These are phyloP conservation scores for Euplexia lucipara DNA, from an alignment of 2,888 invertebrate species.

Conservation along the genomic window DNA sequence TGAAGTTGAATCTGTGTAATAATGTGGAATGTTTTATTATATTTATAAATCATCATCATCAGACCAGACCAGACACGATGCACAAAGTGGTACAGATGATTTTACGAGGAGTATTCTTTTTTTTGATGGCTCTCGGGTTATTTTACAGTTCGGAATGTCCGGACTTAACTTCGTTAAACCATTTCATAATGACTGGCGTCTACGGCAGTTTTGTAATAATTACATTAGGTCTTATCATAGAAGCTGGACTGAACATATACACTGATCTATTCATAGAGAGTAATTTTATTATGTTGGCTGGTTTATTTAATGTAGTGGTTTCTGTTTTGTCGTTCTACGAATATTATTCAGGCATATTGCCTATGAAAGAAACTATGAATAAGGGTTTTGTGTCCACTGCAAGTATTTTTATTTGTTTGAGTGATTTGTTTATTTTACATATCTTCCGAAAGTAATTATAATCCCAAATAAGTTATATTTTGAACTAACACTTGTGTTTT, in stretches of 20 bases:
- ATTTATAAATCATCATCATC: too few relatives aligned
- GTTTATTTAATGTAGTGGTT: constrained; percentile 66
- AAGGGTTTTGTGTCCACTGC: constrained; percentile 71
- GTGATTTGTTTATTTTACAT: constrained; percentile 68
- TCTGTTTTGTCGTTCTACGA: constrained; percentile 67
- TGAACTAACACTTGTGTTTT: constrained; percentile 15
- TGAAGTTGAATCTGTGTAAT: not conserved
- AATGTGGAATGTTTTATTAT: too few relatives aligned
- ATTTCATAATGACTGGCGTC: constrained; percentile 75
- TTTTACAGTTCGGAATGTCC: constrained; percentile 73
- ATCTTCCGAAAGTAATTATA: not conserved
- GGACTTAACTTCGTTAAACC: constrained; percentile 61
- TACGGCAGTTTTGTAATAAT: constrained; percentile 73
- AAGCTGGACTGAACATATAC: constrained; percentile 68
- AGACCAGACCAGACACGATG: too few relatives aligned
- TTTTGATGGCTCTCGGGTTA: constrained; percentile 70
- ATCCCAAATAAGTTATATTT: not conserved
- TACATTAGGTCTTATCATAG: constrained; percentile 75
- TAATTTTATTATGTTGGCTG: constrained; percentile 66
- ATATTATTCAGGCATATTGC: constrained; percentile 47
- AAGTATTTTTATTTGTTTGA: constrained; percentile 62
- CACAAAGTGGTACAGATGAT: constrained; percentile 73
- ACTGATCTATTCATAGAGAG: constrained; percentile 67
- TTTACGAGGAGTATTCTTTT: constrained; percentile 70
- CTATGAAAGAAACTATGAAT: constrained; percentile 65